Evolutionary conservation across 2,113 vertebrate genomes (phyloP).

Genomic region (Ancistrus triradiatus): DNA sequence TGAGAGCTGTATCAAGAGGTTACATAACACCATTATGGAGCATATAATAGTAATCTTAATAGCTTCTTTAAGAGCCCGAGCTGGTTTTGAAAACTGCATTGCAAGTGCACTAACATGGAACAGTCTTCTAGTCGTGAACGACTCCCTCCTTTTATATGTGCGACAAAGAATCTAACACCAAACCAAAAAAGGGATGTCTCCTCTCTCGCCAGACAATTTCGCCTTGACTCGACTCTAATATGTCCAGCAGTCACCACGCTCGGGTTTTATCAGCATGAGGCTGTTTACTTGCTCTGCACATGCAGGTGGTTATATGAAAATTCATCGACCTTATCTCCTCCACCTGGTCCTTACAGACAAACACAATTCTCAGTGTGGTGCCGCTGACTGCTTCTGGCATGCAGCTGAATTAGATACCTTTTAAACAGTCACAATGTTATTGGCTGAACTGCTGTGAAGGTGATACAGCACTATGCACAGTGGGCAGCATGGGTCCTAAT

Average conservation of each 20-base stretch:
- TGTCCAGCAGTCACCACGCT: too few relatives aligned
- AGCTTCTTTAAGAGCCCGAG: neutral
- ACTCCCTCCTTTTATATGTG: neutral
- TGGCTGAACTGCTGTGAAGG: neutral
- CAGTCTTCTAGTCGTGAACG: neutral
- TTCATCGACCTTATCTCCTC: slow-evolving; percentile 20
- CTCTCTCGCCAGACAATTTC: neutral
- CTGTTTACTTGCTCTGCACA: slow-evolving; percentile 8
- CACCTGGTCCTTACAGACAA: neutral
- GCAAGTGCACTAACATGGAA: slow-evolving; percentile 1
- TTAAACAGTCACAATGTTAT: slow-evolving; percentile 16
- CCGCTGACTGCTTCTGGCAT: slow-evolving; percentile 21
- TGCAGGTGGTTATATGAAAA: slow-evolving; percentile 18
- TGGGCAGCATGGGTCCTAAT: too few relatives aligned
- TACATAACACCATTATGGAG: too few relatives aligned
- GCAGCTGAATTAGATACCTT: slow-evolving; percentile 18
- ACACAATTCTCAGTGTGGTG: slow-evolving; percentile 14
- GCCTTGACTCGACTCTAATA: neutral
- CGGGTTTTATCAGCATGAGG: slow-evolving; percentile 4
- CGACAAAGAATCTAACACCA: neutral
- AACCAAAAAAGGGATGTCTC: neutral
- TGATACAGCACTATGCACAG: slow-evolving; percentile 9
- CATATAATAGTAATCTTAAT: too few relatives aligned
- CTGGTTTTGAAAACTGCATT: neutral
- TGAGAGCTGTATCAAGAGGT: too few relatives aligned